A percentile compares a stretch with the other conserved stretches of the same genome.
Conservation (phyloP, 2,797 vertebrate genomes). For the Lithobates sylvaticus region DNA sequence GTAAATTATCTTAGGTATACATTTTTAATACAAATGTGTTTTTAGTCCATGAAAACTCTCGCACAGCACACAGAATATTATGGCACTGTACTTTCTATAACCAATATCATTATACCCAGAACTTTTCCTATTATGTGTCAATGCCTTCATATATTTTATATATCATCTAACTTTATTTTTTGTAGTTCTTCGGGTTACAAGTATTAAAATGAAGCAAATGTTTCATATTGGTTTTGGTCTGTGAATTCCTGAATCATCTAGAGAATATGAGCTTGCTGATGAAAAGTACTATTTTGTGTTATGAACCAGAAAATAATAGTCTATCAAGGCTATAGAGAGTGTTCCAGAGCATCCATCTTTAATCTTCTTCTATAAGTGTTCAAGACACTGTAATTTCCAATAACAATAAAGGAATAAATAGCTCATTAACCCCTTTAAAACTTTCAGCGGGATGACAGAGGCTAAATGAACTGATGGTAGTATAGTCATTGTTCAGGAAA, state of each 20-base stretch:
- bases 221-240: constrained; percentile 83
- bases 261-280: constrained; percentile 76
- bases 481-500: constrained; percentile 70
- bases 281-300: constrained; percentile 78
- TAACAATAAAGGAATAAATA: constrained; percentile 75
- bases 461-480: constrained; percentile 75
- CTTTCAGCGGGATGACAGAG: constrained; percentile 74
- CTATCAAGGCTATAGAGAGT: constrained; percentile 72
- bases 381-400: constrained; percentile 76
- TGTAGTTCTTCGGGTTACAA: constrained; percentile 53
- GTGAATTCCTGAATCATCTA: constrained; percentile 83
- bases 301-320: constrained; percentile 81
- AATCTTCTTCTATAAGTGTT: constrained; percentile 80
- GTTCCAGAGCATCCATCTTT: constrained; percentile 79
- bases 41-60: background rate
- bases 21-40: background rate
- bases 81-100: background rate
- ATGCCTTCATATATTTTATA: constrained; percentile 42
- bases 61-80: background rate
- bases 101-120: background rate
- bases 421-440: constrained; percentile 78
- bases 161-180: constrained; percentile 54
- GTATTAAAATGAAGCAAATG: constrained; percentile 71
- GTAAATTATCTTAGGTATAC: background rate
- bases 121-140: constrained; percentile 32